Evolutionary conservation across 1,140 invertebrate genomes (phyloP), one percentile per base, ranked within the genome.

Genomic region (Aphaenogaster rudis): DNA sequence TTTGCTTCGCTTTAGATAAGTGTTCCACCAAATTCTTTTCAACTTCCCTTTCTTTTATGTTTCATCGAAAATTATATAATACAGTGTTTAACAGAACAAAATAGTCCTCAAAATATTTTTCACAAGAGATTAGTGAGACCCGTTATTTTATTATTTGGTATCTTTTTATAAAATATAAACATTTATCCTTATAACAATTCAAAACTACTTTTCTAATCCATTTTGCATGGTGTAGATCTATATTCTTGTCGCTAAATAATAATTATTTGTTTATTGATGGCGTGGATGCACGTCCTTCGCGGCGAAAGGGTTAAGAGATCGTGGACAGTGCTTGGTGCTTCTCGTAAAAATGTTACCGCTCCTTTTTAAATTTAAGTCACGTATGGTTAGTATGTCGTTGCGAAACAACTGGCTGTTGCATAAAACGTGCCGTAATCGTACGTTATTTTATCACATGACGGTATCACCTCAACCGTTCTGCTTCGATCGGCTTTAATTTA

Each of bases 331-430:
- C 15, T 17, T 33, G 54, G 17, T 17, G 48, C 48, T 79, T 48
- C 36, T 69, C 59, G 76, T 67, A 66, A 88, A 28, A 88, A 89
- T 66, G 87, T 57, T 8, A 54, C 77, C 28, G 82, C 76, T 50
- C 61, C 63, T 64, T 81, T 88, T 77, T 81, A 63, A 81, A 88
- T 90, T 86, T 81, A 69, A 86, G 52, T 57, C 36, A 17, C 54
- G 48, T 66, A 61, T 33, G 45, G 85, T 86, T 86, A 63, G 63
- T 45, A 71, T n/a, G 13, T 54, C 21, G 2, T 82, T 89, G 61
- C 69, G 87, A 88, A 90, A 90, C 61, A 59, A 69, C 77, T 63
- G 17, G 52, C 82, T 86, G 82, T 86, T 86, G 59, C 15, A 48
- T 69, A 61, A 61, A 74, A 33, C 13, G 33, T 52, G 71, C 45